Conservation (phyloP, 2,113 vertebrate species). For the Regulus satrapa region DNA sequence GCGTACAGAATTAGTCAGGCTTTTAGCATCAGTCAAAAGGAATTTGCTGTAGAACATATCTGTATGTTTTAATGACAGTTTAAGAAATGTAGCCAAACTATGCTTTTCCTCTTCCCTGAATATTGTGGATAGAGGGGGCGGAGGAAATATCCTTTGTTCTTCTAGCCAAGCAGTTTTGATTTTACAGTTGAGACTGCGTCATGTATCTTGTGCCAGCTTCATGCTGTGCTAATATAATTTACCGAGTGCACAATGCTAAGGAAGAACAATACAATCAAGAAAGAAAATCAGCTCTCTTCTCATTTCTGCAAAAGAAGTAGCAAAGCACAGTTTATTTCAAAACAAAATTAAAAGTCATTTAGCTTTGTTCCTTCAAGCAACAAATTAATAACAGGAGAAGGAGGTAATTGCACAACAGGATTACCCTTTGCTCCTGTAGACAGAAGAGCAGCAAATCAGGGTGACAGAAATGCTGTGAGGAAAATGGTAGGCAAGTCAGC, state of each 20-base stretch:
- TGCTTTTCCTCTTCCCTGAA: not conserved
- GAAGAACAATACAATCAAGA: not conserved
- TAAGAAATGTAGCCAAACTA: not conserved
- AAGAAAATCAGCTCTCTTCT: not conserved
- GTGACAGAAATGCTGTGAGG: not conserved
- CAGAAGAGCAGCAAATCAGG: not conserved
- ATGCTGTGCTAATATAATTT: conserved; percentile 35
- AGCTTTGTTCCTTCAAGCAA: not conserved
- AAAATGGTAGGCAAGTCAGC: not conserved
- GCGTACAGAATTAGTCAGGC: not conserved
- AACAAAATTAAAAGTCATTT: conserved; percentile 4
- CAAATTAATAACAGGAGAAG: not conserved
- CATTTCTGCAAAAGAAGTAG: not conserved
- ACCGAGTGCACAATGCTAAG: not conserved
- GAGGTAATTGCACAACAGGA: not conserved
- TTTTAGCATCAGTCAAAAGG: not conserved
- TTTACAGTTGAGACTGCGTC: not conserved
- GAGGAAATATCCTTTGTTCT: not conserved
- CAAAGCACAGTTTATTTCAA: not conserved
- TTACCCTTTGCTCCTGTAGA: not conserved
- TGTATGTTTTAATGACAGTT: not conserved
- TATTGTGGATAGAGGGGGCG: not conserved
- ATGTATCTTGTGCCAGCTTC: not conserved
- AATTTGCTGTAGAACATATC: not conserved
- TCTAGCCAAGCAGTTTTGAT: not conserved